Conservation (phyloP, 1,140 invertebrate genomes). For the Battus philenor region DNA sequence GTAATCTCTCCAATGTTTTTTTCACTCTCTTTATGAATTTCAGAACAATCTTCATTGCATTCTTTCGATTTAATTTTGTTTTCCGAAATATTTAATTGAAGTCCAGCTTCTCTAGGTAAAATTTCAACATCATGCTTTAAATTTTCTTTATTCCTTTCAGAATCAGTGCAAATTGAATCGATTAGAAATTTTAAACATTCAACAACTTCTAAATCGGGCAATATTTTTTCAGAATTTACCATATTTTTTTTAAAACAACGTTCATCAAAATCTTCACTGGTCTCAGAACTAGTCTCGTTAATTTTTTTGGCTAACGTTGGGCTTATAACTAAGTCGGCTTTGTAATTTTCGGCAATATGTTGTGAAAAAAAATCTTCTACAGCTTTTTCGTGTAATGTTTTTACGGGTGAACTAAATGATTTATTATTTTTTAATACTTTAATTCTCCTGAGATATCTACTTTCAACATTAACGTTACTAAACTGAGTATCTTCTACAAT, state of each 20-base stretch:
- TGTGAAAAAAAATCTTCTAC: conserved; percentile 50
- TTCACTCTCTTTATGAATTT: neutral
- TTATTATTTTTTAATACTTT: neutral
- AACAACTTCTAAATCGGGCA: conserved; percentile 33
- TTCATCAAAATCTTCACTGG: conserved; percentile 29
- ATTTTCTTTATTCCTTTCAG: conserved; percentile 37
- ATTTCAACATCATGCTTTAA: conserved; percentile 18
- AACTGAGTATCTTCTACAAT: conserved; percentile 31
- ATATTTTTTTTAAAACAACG: neutral
- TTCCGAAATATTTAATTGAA: neutral
- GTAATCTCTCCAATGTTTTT: neutral
- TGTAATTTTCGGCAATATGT: conserved; percentile 34
- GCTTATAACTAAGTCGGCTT: conserved; percentile 34
- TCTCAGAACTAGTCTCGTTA: conserved; percentile 44
- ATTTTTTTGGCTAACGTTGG: conserved; percentile 46
- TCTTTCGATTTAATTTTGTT: conserved; percentile 1
- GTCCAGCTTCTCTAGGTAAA: conserved; percentile 6
- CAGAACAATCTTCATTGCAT: neutral
- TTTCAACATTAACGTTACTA: conserved; percentile 21
- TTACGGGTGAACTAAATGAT: conserved; percentile 9
- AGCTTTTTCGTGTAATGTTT: conserved; percentile 22
- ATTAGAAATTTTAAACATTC: conserved; percentile 47
- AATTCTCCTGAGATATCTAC: conserved; percentile 5
- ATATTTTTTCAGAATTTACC: neutral
- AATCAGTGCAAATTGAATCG: conserved; percentile 45